A percentile compares a stretch with the other conserved stretches of the same genome.
These are phyloP conservation scores for Crenichthys baileyi DNA, from an alignment of 2,797 vertebrate species.

Conservation along the genomic window DNA sequence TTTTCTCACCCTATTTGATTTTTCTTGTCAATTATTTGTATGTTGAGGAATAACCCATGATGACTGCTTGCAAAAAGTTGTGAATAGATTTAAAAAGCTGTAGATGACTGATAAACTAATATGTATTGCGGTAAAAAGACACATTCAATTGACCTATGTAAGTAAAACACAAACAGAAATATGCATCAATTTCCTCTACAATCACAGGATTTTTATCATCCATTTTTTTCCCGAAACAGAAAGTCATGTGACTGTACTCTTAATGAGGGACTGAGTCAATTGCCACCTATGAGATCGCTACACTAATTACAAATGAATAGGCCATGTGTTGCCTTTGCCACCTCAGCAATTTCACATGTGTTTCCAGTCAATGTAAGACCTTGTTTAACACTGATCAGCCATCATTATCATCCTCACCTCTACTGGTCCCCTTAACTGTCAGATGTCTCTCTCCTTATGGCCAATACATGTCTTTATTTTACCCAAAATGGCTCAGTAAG, in stretches of 20 bases:
- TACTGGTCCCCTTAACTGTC: constrained; percentile 65
- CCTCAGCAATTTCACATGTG: constrained; percentile 24
- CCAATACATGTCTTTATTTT: constrained; percentile 73
- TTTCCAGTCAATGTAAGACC: constrained; percentile 19
- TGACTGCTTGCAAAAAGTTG: background rate
- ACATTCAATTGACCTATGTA: background rate
- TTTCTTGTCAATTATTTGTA: background rate
- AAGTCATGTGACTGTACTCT: constrained; percentile 40
- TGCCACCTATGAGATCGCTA: constrained; percentile 33
- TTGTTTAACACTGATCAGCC: constrained; percentile 28
- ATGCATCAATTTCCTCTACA: background rate
- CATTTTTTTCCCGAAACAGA: constrained; percentile 44
- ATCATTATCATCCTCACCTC: constrained; percentile 47
- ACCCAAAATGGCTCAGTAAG: constrained; percentile 59
- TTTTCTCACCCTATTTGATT: background rate
- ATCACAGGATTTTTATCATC: background rate
- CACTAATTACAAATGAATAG: constrained; percentile 41
- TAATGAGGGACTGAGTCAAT: constrained; percentile 53
- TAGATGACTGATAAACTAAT: background rate
- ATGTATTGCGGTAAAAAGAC: background rate
- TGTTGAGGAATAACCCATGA: background rate
- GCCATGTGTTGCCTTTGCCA: constrained; percentile 54
- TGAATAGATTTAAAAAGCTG: background rate
- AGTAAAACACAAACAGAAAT: background rate
- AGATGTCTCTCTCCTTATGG: constrained; percentile 58